Evolutionary conservation across 2,888 invertebrate species (phyloP), one percentile per base, ranked within the genome.

Genomic region (Empis stercorea): DNA sequence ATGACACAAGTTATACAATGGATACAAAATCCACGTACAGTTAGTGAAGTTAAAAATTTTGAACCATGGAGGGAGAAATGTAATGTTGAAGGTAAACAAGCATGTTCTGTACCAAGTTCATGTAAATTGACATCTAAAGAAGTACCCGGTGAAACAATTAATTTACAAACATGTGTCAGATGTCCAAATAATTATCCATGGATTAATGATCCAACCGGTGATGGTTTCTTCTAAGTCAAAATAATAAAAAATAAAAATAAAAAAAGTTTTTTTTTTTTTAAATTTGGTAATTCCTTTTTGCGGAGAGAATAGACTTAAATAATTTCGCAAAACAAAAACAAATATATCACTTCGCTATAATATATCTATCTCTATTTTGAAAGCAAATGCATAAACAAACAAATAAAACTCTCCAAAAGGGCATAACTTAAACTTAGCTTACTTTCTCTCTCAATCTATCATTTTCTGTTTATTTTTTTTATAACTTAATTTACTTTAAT

Each of bases 1-100:
- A 92, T 91, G 91, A 92, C 92, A n/a, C 88, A 89, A 68, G 91
- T 91, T 9, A 91, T 93, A 57, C 92, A 92, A 64, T 93, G 93
- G 93, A 88, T 93, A 63, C 93, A 93, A 64, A 89, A 89, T 65
- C 92, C 92, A 41, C 76, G 86, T 51, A 89, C 89, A 13, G 65
- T 86, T 56, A 75, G 80, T 48, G 88, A 91, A 67, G 83, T 85
- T 44, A 88, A 89, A 76, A 88, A 83, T 75, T 93, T 93, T 71
- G 91, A 92, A 67, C 85, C 89, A 43, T 93, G 92, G 91, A 84
- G 85, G 78, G 92, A 92, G 71, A 89, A 87, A 80, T 93, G 93
- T 63, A 75, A 79, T 42, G 87, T 89, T n/a, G 87, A 88, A 59
- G 87, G 88, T 49, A 75, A 66, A 47, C 88, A 77, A 13, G 82